Base-by-base conservation (phyloP, 2,888 invertebrate species). In the Dioctria rufipes region DNA sequence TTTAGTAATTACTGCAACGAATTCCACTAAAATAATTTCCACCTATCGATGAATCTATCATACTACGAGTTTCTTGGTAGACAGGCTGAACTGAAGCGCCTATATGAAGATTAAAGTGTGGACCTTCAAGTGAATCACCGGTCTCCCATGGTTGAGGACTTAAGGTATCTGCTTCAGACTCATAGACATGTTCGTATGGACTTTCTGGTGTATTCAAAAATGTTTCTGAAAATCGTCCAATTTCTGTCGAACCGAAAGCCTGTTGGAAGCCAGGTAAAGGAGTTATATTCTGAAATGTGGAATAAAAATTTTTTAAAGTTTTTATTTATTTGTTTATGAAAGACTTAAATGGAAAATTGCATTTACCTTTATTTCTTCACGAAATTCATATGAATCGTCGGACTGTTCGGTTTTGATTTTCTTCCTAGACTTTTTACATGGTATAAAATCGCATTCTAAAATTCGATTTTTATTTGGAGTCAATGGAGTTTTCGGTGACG, bases 161-260 rank as follows among this genome's bases (percentile, higher is more conserved):
- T 8, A 84, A 78, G 13, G 84, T 84, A 80, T 85, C 85, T 25
- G 84, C 82, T 81, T 85, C 85, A 5, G 84, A 84, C 79, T 84
- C 84, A 73, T 83, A 84, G n/a, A 78, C 63, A 1, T 84, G 84
- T 63, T 86, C 86, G 3, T 86, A 84, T 0, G 87, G 83, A 80
- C 86, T 86, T 79, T 87, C 86, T 0, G 83, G 80, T 11, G 86
- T 86, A 80, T 87, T 86, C 54, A 87, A 83, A 83, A 94, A 94
- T 77, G 92, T 93, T 86, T 94, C 94, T 5, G 94, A 93, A 85
- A 95, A 95, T 83, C 94, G 92, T n/a, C 95, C 95, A 83, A 95
- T 94, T 89, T 95, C 95, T 40, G 95, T 95, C 43, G 95, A 94
- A 42, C 95, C 95, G 87, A 95, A 95, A 1, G 95, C 95, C 89